Conservation (phyloP, 1,140 invertebrate genomes). For the Drosophila murphyi region DNA sequence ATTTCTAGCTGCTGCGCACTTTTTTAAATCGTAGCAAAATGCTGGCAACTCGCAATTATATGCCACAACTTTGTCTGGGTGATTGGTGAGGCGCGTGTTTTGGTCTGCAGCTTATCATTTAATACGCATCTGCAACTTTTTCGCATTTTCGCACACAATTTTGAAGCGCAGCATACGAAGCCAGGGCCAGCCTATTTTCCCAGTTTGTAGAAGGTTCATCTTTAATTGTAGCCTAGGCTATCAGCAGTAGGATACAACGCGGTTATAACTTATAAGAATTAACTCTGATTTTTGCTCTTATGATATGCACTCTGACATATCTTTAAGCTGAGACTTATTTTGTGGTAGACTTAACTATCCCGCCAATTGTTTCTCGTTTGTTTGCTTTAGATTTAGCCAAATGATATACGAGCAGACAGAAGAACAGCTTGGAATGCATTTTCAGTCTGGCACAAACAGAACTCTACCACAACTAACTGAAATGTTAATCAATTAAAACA, state of each 20-base stretch:
- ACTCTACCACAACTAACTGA: too few relatives aligned
- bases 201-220: constrained; percentile 34
- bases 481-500: too few relatives aligned
- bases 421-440: constrained; percentile 6
- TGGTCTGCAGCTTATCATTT: constrained; percentile 65
- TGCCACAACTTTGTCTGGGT: constrained; percentile 47
- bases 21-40: constrained; percentile 75
- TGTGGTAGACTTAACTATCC: constrained; percentile 45
- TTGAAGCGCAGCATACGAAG: not conserved
- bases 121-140: constrained; percentile 69
- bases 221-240: constrained; percentile 70
- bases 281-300: constrained; percentile 68
- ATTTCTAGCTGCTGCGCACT: constrained; percentile 56
- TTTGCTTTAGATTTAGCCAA: constrained; percentile 37
- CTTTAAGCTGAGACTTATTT: constrained; percentile 68
- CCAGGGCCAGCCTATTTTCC: constrained; percentile 6
- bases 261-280: constrained; percentile 1
- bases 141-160: constrained; percentile 67
- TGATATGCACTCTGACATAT: constrained; percentile 41
- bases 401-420: not conserved
- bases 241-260: constrained; percentile 65
- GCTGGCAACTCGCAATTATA: constrained; percentile 71
- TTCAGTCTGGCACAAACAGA: too few relatives aligned
- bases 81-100: constrained; percentile 43
- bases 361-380: constrained; percentile 58